Percentiles rank a stretch among this genome's conserved stretches.
phyloP scores from a whole-genome alignment of 2,113 vertebrate genomes.

The Lynx canadensis region DNA sequence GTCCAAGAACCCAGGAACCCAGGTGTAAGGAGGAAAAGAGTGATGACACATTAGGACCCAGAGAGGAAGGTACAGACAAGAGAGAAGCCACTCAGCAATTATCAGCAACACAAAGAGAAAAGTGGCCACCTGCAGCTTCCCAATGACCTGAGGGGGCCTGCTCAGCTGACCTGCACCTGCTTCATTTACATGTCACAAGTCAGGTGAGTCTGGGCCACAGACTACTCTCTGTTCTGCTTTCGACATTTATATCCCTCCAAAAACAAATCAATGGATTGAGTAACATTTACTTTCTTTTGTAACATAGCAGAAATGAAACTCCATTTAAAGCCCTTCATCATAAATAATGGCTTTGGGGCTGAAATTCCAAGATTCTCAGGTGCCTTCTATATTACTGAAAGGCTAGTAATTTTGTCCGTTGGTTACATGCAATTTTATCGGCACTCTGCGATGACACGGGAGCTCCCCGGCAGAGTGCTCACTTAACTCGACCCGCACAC shows the following conservation, averaged over 20 bases:
- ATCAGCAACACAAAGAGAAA: background rate
- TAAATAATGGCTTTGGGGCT: background rate
- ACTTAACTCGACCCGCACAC: accelerated
- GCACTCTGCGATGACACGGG: background rate
- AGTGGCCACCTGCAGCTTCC: no score
- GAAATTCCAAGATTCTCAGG: background rate
- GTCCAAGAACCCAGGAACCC: background rate
- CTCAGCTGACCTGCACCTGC: background rate
- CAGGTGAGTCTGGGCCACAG: background rate
- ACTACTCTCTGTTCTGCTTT: background rate
- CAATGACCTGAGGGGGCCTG: background rate
- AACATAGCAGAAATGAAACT: background rate
- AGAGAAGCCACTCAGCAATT: background rate
- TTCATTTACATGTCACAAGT: accelerated
- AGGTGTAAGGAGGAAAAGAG: background rate
- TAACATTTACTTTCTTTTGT: background rate
- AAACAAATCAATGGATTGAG: background rate
- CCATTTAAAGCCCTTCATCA: background rate
- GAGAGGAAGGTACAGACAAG: background rate
- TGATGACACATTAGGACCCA: accelerated
- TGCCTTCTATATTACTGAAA: background rate
- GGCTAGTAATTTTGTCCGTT: background rate
- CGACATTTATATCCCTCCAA: background rate
- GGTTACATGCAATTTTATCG: accelerated
- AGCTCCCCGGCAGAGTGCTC: background rate